Percentiles rank a stretch among this genome's conserved stretches.
phyloP scores from a whole-genome alignment of 2,888 invertebrate species.

The Diadegma fenestrale region DNA sequence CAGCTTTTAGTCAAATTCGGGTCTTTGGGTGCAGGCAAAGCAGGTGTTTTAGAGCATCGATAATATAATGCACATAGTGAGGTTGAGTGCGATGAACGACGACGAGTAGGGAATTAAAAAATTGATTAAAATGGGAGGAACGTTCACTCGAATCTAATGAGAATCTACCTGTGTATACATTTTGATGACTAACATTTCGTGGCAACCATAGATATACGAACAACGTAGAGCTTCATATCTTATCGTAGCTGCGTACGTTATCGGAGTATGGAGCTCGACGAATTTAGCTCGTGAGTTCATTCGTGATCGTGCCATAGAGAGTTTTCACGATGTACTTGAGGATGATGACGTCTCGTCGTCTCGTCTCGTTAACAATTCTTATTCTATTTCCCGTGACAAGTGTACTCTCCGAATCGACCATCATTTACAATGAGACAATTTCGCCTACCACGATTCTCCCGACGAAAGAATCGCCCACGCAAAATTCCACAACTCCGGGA shows the following conservation, averaged over 20 bases:
- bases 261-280: conserved; percentile 62
- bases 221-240: conserved; percentile 59
- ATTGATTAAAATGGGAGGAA: neutral
- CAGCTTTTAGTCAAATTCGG: neutral
- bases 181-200: conserved; percentile 68
- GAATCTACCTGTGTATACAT: conserved; percentile 7
- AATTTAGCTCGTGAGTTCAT: conserved; percentile 39
- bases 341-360: conserved; percentile 45
- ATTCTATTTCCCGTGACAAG: conserved; percentile 44
- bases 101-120: conserved; percentile 25
- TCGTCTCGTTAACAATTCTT: conserved; percentile 54
- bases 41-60: neutral
- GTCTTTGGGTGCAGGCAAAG: neutral
- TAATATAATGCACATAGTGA: neutral
- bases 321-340: conserved; percentile 40
- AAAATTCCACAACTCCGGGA: conserved; percentile 2
- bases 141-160: conserved; percentile 21
- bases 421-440: neutral
- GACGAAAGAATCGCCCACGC: neutral
- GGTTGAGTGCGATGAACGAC: neutral
- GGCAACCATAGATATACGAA: conserved; percentile 16
- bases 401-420: neutral
- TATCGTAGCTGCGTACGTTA: conserved; percentile 68
- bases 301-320: conserved; percentile 27
- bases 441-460: neutral